Percentiles rank a stretch among this genome's conserved stretches.
These are phyloP conservation scores for Distichodus sexfasciatus DNA, from an alignment of 2,797 vertebrate genomes.

Conservation along the genomic window DNA sequence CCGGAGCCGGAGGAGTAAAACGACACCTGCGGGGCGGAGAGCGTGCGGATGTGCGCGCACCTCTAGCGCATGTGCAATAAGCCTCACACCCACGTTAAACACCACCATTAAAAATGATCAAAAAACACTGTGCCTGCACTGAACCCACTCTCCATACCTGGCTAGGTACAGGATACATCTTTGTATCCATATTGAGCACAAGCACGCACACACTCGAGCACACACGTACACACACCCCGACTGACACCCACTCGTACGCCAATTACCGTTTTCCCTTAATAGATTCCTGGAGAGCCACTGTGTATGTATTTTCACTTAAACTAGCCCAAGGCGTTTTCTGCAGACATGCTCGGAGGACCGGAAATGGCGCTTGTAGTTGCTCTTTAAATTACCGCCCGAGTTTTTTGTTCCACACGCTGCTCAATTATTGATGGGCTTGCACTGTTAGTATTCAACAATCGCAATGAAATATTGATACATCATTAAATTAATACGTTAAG, in stretches of 20 bases:
- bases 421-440: slow-evolving; percentile 66
- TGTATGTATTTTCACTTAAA: slow-evolving; percentile 69
- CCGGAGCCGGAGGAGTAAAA: slow-evolving; percentile 75
- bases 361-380: slow-evolving; percentile 66
- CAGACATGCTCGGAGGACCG: slow-evolving; percentile 65
- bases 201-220: slow-evolving; percentile 38
- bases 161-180: slow-evolving; percentile 65
- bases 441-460: slow-evolving; percentile 28
- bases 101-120: slow-evolving; percentile 75
- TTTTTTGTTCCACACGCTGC: slow-evolving; percentile 46
- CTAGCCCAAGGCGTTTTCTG: slow-evolving; percentile 69
- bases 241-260: slow-evolving; percentile 47
- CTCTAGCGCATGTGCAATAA: slow-evolving; percentile 33
- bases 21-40: slow-evolving; percentile 76
- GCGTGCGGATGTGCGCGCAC: slow-evolving; percentile 41
- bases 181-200: slow-evolving; percentile 38
- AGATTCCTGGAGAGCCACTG: slow-evolving; percentile 71
- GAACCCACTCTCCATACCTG: slow-evolving; percentile 65
- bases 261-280: slow-evolving; percentile 72
- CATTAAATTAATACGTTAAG: slow-evolving; percentile 38
- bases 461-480: slow-evolving; percentile 42
- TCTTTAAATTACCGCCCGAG: slow-evolving; percentile 61
- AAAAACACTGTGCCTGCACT: slow-evolving; percentile 74
- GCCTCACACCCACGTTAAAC: slow-evolving; percentile 74
- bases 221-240: slow-evolving; percentile 32